These are phyloP conservation scores for Leucophenga varia DNA, from an alignment of 1,140 invertebrate species.

Conservation along the genomic window DNA sequence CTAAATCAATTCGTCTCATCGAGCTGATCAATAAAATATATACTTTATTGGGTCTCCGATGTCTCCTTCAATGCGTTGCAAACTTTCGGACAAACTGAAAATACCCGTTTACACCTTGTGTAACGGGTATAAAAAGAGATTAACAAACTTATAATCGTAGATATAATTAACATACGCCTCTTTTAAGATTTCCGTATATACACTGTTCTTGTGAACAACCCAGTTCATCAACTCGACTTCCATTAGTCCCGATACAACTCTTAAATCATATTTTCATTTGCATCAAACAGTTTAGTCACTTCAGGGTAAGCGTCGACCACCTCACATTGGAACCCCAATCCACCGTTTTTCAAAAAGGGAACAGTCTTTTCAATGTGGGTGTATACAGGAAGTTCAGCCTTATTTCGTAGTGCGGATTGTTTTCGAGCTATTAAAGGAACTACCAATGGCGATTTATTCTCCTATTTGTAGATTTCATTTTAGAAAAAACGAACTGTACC, in stretches of 20 bases:
- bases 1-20: too few species aligned
- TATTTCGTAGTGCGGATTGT: not conserved
- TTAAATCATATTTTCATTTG: slow-evolving; percentile 15
- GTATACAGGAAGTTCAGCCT: slow-evolving; percentile 9
- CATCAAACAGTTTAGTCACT: slow-evolving; percentile 19
- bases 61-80: too few species aligned
- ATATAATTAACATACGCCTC: slow-evolving; percentile 12
- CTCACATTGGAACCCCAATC: slow-evolving; percentile 20
- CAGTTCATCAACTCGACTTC: slow-evolving; percentile 5
- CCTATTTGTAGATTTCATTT: too few species aligned
- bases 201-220: slow-evolving; percentile 17
- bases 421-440: not conserved
- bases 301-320: slow-evolving; percentile 15
- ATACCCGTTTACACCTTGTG: too few species aligned
- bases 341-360: slow-evolving; percentile 13
- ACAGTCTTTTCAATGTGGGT: slow-evolving; percentile 12
- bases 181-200: slow-evolving; percentile 19
- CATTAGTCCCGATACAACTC: slow-evolving; percentile 11
- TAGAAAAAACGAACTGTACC: too few species aligned
- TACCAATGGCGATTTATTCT: slow-evolving; percentile 8
- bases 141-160: not conserved
- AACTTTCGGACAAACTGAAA: too few species aligned
- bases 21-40: too few species aligned
- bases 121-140: too few species aligned
- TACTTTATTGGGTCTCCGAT: too few species aligned